Evolutionary conservation across 2,797 vertebrate genomes (phyloP), one percentile per base, ranked within the genome.

Genomic region (Mastacembelus armatus): DNA sequence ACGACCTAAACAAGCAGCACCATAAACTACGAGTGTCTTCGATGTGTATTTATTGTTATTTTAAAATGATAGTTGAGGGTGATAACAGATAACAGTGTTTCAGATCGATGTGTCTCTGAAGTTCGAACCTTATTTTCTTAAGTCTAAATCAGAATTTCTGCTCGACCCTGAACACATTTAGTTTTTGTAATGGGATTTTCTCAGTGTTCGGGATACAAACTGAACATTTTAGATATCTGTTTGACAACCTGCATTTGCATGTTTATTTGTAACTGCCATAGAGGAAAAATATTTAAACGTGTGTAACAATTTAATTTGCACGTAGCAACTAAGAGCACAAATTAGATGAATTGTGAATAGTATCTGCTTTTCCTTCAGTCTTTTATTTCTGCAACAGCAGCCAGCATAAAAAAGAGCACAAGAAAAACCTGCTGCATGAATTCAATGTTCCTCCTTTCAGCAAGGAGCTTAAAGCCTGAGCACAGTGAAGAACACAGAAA

Each of bases 151-250:
- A n/a, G n/a, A n/a, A n/a, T n/a, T n/a, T n/a, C n/a, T n/a, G n/a
- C n/a, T n/a, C n/a, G n/a, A n/a, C n/a, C n/a, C n/a, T n/a, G n/a
- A n/a, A n/a, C n/a, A n/a, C n/a, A n/a, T n/a, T 38, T 71, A 57
- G 78, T 76, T 73, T 66, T 24, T 45, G 47, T 43, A 33, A 48
- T 48, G 3, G 18, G 2, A 11, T 24, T 64, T 75, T 63, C 56
- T 64, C 54, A 24, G 47, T 74, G 78, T 84, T 89, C 83, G 52
- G 66, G 88, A 79, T 77, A 81, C 80, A 79, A 67, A 85, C 81
- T 6, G 27, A 55, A 54, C 33, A 43, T 77, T 66, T 78, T 38
- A 65, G 75, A 69, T 59, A 7, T 39, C 39, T 32, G 26, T 22
- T 11, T 38, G 50, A 56, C 24, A 48, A 22, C 42, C 54, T 59